Base-by-base conservation (phyloP, 2,113 vertebrate species). In the Cyanistes caeruleus region DNA sequence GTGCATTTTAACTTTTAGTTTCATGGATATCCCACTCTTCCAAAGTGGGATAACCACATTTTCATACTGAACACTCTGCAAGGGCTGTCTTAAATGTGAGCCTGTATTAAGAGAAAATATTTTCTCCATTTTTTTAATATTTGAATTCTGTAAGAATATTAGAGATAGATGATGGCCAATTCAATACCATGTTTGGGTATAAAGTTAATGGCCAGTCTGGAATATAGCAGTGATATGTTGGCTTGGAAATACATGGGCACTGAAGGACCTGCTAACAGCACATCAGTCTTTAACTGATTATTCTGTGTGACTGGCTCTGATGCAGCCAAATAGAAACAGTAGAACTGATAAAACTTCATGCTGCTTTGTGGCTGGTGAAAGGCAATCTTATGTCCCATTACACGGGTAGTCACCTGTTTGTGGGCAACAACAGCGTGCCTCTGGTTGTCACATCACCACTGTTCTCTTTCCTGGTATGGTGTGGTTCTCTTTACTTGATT, bases 381-480 rank as follows among this genome's bases (percentile, higher is more conserved):
- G 60, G 28, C 43, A 44, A 0, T 31, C 31, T 64, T 27, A 15
- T 19, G 16, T 19, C 24, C 19, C 77, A 0, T 72, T 58, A 20
- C 7, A 10, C 22, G 55, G 73, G n/a, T 49, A 37, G 10, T 60
- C 46, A 15, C 22, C n/a, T 93, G 6, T 73, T 94, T 8, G 16
- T 39, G 68, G 72, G 28, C 30, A 72, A 12, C 60, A 84, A 65
- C 3, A 12, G 18, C 51, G 14, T 31, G 73, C 20, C 30, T 33
- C 17, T 0, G 1, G 22, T 30, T 59, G 18, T 63, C 59, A 16
- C 21, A 21, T 12, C 12, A 37, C 13, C 11, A 3, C 10, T 33
- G 0, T 81, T 87, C 22, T 35, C 28, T 87, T 41, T 49, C 48
- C 67, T 8, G 15, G 7, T 19, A 3, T 11, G 11, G 3, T 67